Evolutionary conservation across 2,888 invertebrate species (phyloP).

Genomic region (Prosapia bicincta): DNA sequence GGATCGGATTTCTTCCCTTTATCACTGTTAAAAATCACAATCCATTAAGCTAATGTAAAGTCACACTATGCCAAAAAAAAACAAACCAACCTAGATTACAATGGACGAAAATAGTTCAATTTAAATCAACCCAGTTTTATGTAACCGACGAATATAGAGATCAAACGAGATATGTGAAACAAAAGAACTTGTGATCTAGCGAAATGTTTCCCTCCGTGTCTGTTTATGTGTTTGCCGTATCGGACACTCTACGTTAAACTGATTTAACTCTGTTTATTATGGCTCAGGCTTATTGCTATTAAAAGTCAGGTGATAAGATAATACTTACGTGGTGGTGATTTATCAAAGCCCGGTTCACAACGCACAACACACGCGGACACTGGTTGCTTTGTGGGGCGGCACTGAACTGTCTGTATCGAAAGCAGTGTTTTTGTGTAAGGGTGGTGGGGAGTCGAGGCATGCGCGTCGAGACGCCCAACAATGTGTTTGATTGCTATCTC

Average conservation of each 20-base stretch:
- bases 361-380: background rate
- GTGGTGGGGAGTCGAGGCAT: background rate
- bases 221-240: too few relatives aligned
- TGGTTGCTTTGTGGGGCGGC: background rate
- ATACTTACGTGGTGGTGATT: background rate
- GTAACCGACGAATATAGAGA: background rate
- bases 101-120: background rate
- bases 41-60: too few relatives aligned
- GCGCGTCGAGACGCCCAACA: background rate
- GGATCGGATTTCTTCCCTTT: too few relatives aligned
- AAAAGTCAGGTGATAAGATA: background rate
- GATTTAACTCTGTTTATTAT: too few relatives aligned
- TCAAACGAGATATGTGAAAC: background rate
- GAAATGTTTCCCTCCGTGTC: too few relatives aligned
- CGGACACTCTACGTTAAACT: too few relatives aligned
- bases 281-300: background rate
- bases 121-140: background rate
- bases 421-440: background rate
- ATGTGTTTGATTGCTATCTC: slow-evolving; percentile 2
- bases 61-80: background rate
- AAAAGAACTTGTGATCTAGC: too few relatives aligned
- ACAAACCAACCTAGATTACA: background rate
- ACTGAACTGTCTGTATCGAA: background rate
- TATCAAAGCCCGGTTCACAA: background rate
- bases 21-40: too few relatives aligned